Conservation (phyloP, 2,113 vertebrate species). For the Natator depressus region DNA sequence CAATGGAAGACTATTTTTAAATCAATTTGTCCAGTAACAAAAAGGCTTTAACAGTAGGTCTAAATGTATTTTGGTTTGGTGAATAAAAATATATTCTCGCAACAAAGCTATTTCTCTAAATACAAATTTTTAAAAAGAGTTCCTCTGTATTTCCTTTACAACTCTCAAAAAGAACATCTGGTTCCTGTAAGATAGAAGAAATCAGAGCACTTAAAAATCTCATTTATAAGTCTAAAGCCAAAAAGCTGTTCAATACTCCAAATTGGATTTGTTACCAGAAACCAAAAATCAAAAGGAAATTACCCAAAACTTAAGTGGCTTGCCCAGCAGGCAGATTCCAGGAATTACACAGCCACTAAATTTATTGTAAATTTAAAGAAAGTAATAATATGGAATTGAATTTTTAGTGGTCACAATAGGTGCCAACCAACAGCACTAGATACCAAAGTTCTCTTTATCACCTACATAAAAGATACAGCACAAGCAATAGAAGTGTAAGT, state of each 20-base stretch:
- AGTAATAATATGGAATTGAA: background rate
- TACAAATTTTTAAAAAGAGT: background rate
- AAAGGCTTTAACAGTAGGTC: background rate
- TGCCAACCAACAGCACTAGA: constrained; percentile 12
- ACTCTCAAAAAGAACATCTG: background rate
- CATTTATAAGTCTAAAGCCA: background rate
- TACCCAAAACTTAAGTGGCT: background rate
- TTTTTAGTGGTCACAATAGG: background rate
- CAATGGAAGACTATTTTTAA: background rate
- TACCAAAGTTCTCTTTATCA: background rate
- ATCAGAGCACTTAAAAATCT: background rate
- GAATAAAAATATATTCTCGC: background rate
- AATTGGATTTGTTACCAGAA: background rate
- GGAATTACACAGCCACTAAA: background rate
- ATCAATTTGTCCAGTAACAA: background rate
- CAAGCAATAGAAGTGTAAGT: background rate
- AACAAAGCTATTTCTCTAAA: background rate
- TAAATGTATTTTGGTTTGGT: background rate
- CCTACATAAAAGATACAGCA: background rate
- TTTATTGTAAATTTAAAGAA: background rate
- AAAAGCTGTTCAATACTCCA: constrained; percentile 13
- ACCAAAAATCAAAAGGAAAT: constrained; percentile 44
- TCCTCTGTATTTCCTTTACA: constrained; percentile 13
- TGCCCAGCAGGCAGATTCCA: background rate
- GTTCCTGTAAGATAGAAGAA: background rate